These are phyloP conservation scores for Procapra przewalskii DNA, from an alignment of 2,113 vertebrate genomes.

Conservation along the genomic window DNA sequence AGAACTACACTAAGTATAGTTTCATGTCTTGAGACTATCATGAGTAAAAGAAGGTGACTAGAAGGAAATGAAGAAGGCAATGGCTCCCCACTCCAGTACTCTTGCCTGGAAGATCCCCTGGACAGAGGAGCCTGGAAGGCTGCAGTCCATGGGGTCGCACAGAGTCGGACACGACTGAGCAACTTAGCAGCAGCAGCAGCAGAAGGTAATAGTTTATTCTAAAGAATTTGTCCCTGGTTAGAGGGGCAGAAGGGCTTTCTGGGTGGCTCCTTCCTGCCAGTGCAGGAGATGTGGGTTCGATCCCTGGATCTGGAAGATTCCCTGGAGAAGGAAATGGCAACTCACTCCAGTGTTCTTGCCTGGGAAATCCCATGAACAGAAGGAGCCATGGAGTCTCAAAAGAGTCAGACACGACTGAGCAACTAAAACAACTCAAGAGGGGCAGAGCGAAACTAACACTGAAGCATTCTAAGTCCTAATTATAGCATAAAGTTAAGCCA, in stretches of 20 bases:
- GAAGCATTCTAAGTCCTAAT: neutral
- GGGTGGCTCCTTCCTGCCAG: neutral
- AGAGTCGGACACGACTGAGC: no score
- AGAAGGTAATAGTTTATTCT: neutral
- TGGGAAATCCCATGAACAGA: neutral
- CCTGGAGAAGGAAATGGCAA: neutral
- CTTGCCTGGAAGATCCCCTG: no score
- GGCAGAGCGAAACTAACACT: neutral
- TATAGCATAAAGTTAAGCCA: neutral
- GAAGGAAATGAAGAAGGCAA: neutral
- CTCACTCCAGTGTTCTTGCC: neutral
- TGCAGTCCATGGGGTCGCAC: no score
- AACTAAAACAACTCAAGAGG: neutral
- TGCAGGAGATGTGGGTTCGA: neutral
- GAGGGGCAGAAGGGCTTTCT: neutral
- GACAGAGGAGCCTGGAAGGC: no score
- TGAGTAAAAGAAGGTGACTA: neutral
- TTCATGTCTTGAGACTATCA: neutral
- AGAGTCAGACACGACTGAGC: neutral
- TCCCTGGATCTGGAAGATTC: neutral
- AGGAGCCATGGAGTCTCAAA: neutral
- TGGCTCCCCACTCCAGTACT: no score
- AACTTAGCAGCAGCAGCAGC: no score
- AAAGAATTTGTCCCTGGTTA: neutral
- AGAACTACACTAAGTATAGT: neutral